These are phyloP conservation scores for Hymenopus coronatus DNA, from an alignment of 2,888 invertebrate species.

Conservation along the genomic window DNA sequence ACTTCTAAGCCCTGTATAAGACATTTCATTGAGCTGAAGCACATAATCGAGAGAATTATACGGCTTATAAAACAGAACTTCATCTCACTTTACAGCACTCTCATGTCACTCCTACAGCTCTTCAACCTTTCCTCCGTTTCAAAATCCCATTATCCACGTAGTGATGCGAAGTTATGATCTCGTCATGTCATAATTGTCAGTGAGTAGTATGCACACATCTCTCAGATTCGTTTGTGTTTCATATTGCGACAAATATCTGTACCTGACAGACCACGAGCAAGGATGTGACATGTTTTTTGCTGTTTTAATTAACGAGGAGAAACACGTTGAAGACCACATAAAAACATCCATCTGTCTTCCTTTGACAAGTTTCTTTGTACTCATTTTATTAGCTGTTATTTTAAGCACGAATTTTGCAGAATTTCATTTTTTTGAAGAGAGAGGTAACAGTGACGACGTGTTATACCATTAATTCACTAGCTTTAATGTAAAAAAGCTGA, in stretches of 20 bases:
- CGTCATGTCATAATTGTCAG: neutral
- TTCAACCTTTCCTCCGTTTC: neutral
- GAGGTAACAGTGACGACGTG: neutral
- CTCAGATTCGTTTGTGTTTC: neutral
- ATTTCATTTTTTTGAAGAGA: neutral
- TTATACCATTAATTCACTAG: neutral
- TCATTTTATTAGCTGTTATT: neutral
- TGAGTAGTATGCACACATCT: neutral
- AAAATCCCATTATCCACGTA: neutral
- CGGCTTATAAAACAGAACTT: neutral
- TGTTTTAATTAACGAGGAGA: neutral
- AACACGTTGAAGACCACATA: neutral
- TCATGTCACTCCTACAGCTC: neutral
- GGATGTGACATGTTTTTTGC: neutral
- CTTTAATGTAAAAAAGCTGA: neutral
- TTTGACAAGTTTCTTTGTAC: neutral
- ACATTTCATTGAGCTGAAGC: neutral
- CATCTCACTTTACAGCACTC: neutral
- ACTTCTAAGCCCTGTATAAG: too few species aligned
- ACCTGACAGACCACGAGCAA: neutral
- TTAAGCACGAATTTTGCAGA: neutral
- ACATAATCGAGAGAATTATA: neutral
- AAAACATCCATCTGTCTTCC: neutral
- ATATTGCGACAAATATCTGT: neutral
- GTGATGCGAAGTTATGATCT: neutral